Conservation (phyloP, 2,797 vertebrate genomes). For the Anas bernieri region DNA sequence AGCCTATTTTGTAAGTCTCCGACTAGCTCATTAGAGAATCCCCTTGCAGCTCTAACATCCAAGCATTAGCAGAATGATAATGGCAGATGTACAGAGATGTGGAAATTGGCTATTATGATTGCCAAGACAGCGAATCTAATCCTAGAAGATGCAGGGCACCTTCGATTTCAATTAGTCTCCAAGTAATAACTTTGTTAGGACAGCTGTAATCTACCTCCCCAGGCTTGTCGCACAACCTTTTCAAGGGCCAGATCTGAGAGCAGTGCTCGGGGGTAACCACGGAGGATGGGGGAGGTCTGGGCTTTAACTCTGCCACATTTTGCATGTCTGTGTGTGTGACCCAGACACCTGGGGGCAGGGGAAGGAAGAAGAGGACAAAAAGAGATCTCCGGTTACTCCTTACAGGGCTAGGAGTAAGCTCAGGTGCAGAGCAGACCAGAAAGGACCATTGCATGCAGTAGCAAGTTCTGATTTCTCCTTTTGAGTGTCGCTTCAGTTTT, state of each 20-base stretch:
- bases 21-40: conserved; percentile 53
- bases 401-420: not conserved
- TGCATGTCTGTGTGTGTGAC: not conserved
- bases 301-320: not conserved
- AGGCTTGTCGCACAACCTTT: fast-evolving
- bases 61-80: conserved; percentile 48
- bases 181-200: not conserved
- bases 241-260: not conserved
- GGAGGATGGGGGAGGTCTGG: fast-evolving
- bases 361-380: not conserved
- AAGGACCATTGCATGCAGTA: fast-evolving
- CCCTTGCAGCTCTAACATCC: conserved; percentile 49
- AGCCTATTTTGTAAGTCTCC: conserved; percentile 32
- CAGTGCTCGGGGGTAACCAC: fast-evolving
- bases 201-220: not conserved
- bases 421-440: not conserved
- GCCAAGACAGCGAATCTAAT: conserved; percentile 18
- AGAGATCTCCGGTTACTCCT: not conserved
- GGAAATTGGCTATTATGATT: conserved; percentile 19
- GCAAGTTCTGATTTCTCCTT: not conserved
- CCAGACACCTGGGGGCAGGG: not conserved
- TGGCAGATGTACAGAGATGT: conserved; percentile 19
- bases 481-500: not conserved
- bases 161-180: not conserved
- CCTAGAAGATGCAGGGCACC: conserved; percentile 5